These are phyloP conservation scores for Sebastes nivosus DNA, from an alignment of 2,797 vertebrate species.

Conservation along the genomic window DNA sequence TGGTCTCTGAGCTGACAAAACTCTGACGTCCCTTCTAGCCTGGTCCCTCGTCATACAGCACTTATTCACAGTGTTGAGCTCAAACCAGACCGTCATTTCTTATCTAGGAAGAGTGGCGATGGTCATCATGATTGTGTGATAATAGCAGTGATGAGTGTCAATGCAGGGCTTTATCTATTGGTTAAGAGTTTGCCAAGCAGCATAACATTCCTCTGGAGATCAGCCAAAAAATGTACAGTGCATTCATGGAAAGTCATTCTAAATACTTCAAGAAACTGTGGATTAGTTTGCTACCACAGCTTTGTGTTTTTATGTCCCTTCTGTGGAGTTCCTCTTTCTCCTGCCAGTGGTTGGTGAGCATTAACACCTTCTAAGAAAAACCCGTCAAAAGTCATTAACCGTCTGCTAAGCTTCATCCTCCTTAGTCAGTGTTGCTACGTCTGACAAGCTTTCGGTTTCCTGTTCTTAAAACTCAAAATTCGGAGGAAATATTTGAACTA, in stretches of 20 bases:
- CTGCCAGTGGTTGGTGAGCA: background rate
- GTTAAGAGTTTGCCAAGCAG: background rate
- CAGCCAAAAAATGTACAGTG: background rate
- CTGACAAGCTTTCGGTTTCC: too few species aligned
- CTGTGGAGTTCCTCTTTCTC: background rate
- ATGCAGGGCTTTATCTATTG: too few species aligned
- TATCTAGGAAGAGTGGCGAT: background rate
- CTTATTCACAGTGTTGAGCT: background rate
- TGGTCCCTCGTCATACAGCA: background rate
- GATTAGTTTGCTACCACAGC: too few species aligned
- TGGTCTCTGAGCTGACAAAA: slow-evolving; percentile 27
- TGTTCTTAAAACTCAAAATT: background rate
- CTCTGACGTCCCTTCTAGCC: background rate
- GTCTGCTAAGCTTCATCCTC: background rate
- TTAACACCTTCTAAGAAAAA: background rate
- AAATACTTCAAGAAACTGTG: too few species aligned
- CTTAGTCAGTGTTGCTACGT: background rate
- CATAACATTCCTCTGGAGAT: background rate
- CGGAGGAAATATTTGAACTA: background rate
- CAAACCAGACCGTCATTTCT: slow-evolving; percentile 3
- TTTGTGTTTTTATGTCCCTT: background rate
- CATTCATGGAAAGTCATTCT: background rate
- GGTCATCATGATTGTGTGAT: background rate
- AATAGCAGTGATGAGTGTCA: background rate
- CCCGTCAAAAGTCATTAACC: background rate